phyloP scores from a whole-genome alignment of 2,113 vertebrate species.

The Melospiza melodia region DNA sequence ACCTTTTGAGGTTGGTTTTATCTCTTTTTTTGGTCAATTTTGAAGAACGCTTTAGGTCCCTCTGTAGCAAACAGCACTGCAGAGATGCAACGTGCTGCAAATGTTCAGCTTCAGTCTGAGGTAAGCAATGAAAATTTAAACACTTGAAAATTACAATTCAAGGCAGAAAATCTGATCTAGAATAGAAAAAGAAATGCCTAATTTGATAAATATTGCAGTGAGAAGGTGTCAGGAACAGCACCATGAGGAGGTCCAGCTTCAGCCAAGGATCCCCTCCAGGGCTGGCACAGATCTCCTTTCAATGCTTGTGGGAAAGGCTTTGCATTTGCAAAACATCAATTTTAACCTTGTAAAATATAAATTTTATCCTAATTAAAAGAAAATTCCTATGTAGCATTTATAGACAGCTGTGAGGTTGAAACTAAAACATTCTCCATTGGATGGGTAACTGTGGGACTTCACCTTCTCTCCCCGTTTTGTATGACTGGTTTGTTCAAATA shows the following conservation, averaged over 20 bases:
- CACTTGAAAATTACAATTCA: background rate
- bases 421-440: background rate
- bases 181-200: background rate
- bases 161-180: background rate
- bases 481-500: background rate
- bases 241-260: background rate
- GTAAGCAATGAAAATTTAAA: background rate
- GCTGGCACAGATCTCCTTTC: background rate
- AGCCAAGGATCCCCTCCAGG: background rate
- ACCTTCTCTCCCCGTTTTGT: background rate
- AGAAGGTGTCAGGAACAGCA: background rate
- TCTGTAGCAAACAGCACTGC: background rate
- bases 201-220: background rate
- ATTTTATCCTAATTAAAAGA: background rate
- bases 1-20: background rate
- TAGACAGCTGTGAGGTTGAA: background rate
- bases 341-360: background rate
- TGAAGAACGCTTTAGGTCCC: background rate
- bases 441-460: background rate
- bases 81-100: background rate
- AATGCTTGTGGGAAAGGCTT: accelerated
- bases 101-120: background rate
- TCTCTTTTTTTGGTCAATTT: background rate
- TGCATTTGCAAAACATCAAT: background rate
- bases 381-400: background rate